Conservation (phyloP, 2,797 vertebrate species). For the Ctenopoma kingsleyae region DNA sequence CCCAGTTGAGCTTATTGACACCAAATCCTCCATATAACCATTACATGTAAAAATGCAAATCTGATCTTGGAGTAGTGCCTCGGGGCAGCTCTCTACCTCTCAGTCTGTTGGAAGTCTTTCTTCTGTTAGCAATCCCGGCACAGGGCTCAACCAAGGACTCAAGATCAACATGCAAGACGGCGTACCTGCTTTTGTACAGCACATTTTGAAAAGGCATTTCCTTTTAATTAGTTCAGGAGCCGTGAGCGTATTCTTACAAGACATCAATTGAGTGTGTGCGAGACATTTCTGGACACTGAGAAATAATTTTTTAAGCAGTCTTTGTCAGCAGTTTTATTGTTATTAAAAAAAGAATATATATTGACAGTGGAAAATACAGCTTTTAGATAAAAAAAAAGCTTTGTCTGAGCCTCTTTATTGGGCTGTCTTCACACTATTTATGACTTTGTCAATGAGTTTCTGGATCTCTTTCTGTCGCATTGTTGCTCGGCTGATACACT, state of each 20-base stretch:
- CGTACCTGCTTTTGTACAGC: conserved; percentile 81
- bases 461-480: conserved; percentile 91
- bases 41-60: conserved; percentile 77
- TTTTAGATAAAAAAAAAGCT: conserved; percentile 88
- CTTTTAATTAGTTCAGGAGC: conserved; percentile 80
- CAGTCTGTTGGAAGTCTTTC: conserved; percentile 72
- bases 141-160: conserved; percentile 74
- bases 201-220: conserved; percentile 83
- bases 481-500: conserved; percentile 90
- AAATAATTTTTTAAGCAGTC: conserved; percentile 90
- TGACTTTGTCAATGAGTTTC: conserved; percentile 90
- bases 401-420: conserved; percentile 72
- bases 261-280: conserved; percentile 70
- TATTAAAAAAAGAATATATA: conserved; percentile 91
- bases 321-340: conserved; percentile 93
- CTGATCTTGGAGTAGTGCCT: conserved; percentile 75
- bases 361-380: conserved; percentile 95
- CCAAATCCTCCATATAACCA: conserved; percentile 72
- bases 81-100: conserved; percentile 81
- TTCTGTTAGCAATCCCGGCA: conserved; percentile 65
- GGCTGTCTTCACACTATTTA: conserved; percentile 84
- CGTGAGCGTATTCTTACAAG: conserved; percentile 81
- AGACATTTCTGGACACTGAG: conserved; percentile 86
- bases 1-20: conserved; percentile 63
- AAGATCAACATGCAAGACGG: conserved; percentile 81